These are phyloP conservation scores for Akabosia matsudoensis DNA, from an alignment of 1,140 invertebrate genomes.

Conservation along the genomic window DNA sequence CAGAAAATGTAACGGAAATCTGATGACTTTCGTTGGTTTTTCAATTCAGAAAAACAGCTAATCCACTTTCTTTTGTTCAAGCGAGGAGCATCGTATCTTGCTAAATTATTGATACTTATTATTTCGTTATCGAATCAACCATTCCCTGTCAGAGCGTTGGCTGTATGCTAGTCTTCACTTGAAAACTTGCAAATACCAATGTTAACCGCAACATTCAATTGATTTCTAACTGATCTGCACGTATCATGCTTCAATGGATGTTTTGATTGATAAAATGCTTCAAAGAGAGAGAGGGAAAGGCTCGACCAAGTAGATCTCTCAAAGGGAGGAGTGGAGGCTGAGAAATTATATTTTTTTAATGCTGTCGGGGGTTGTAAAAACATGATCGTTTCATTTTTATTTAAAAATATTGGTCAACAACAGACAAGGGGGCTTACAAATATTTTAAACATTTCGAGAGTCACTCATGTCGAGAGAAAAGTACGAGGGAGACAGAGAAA, in stretches of 20 bases:
- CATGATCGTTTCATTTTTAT: background rate
- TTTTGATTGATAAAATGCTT: slow-evolving; percentile 17
- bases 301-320: no score
- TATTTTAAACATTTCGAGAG: slow-evolving; percentile 14
- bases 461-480: background rate
- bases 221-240: background rate
- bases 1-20: no score
- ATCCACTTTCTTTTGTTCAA: no score
- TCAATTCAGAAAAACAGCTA: no score
- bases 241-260: background rate
- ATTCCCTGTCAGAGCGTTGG: background rate
- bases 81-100: background rate
- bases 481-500: background rate
- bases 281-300: background rate
- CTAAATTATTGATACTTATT: background rate
- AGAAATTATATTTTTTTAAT: slow-evolving; percentile 6
- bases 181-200: background rate
- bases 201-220: background rate
- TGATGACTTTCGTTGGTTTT: no score
- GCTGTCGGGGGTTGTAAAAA: slow-evolving; percentile 3
- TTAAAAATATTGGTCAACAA: slow-evolving; percentile 22
- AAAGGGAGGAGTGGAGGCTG: slow-evolving; percentile 1
- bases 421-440: background rate
- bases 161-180: background rate
- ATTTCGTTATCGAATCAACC: background rate